Base-by-base conservation (phyloP, 2,797 vertebrate genomes). In the Acipenser transmontanus region DNA sequence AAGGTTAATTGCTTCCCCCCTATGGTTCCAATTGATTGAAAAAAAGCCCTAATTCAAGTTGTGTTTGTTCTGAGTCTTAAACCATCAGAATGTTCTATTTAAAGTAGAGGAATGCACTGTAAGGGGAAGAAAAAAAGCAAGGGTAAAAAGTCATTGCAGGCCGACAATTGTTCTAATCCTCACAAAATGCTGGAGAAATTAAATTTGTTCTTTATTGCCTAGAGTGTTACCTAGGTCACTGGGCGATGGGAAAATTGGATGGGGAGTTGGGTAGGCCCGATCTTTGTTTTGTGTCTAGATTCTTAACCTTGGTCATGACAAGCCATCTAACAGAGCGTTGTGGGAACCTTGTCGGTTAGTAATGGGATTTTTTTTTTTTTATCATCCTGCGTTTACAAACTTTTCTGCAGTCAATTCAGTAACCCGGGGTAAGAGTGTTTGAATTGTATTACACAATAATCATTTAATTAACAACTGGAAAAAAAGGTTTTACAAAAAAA, bases 211-310 rank as follows among this genome's bases (percentile, higher is more conserved):
- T 91, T 87, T 87, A 87, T 89, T 83, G 83, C 85, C 83, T 78
- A 0, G 82, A 90, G 88, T 89, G 92, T 94, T 93, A 92, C 91
- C 92, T 93, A 93, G 91, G 92, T 93, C 93, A 92, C 93, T 88
- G 85, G 82, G 83, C 77, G 88, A 87, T 92, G 91, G 89, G 91
- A 93, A 92, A 90, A 87, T 83, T 81, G 86, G 86, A 83, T 87
- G 89, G 83, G 83, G 86, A 87, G 87, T 89, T 65, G 87, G 88
- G 84, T 82, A 85, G 89, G 83, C 77, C 59, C 84, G 81, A 89
- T 88, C 89, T 90, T 92, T 91, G 87, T 88, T 89, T 89, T 88
- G 86, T 89, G 86, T 87, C 87, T 87, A 84, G 83, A 87, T 90
- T 86, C 87, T 92, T 92, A 92, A 92, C 90, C 90, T 92, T 87